Percentiles rank a stretch among this genome's conserved stretches.
These are phyloP conservation scores for Drosophila sp. DNA, from an alignment of 1,140 invertebrate species.

Conservation along the genomic window DNA sequence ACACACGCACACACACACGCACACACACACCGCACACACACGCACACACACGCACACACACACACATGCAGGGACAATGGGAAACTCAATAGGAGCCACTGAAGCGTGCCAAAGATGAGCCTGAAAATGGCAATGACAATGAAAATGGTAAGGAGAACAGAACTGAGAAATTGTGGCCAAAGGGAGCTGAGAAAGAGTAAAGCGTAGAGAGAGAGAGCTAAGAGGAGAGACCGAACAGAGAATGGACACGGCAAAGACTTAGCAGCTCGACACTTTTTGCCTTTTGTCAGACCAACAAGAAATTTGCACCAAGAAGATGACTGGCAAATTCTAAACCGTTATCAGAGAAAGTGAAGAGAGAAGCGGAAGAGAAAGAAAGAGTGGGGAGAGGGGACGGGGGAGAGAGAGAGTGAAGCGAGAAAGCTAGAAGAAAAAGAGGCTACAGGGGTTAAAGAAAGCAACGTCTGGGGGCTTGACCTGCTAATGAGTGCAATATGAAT, in stretches of 20 bases:
- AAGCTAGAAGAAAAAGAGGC: neutral
- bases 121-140: conserved; percentile 5
- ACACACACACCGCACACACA: conserved; percentile 36
- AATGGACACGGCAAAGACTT: conserved; percentile 11
- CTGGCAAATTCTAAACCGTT: conserved; percentile 42
- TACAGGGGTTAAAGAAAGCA: neutral
- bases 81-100: conserved; percentile 36
- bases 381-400: neutral
- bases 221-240: neutral
- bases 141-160: neutral
- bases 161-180: neutral
- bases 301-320: conserved; percentile 28
- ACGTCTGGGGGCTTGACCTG: conserved; percentile 36
- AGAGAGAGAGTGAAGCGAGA: neutral
- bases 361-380: neutral
- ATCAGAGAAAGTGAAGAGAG: neutral
- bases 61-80: conserved; percentile 33
- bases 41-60: conserved; percentile 39
- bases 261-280: conserved; percentile 42
- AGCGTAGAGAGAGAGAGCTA: neutral
- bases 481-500: conserved; percentile 34
- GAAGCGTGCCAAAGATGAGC: conserved; percentile 44
- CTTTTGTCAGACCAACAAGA: conserved; percentile 10
- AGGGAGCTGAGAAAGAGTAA: neutral
- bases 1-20: conserved; percentile 50